Base-by-base conservation (phyloP, 2,113 vertebrate species). In the Origma solitaria region DNA sequence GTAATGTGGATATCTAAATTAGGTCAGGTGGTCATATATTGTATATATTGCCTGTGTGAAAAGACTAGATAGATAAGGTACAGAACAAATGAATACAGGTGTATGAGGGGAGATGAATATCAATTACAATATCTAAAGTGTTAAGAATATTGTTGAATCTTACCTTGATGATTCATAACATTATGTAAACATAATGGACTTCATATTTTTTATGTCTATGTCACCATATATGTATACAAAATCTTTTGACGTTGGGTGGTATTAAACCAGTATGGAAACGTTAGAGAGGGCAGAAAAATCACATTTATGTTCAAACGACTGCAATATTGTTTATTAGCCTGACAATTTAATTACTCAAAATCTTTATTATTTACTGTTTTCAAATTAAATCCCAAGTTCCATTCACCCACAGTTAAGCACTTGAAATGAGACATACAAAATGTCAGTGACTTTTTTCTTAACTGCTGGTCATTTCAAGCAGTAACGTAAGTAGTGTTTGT, bases 391-490 rank as follows among this genome's bases (percentile, higher is more conserved):
- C 23, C 16, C 42, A 57, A 54, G 24, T 35, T 42, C 11, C 5
- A 44, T 82, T 88, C 69, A 68, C 11, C n/a, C 33, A 77, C 71
- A 69, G 37, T 65, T 86, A 85, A 58, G n/a, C 28, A 68, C 44
- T 91, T 82, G 23, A 94, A 93, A 91, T 53, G 44, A 60, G 45
- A 72, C 10, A 12, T 30, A 11, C 10, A 69, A 88, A 88, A 81
- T 44, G 17, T 62, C 21, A 70, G 20, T 54, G 14, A 51, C 51
- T 76, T 44, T 61, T 75, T 72, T 83, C 88, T 89, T 64, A 90
- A 70, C 33, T 45, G 37, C 17, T 66, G 51, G 47, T 81, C 37
- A 58, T 90, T 90, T 94, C 54, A 72, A 50, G 8, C 21, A 86
- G 50, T 82, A 85, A 49, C 6, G 14, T 70, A 84, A 64, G 4